phyloP scores from a whole-genome alignment of 2,888 invertebrate species.

The Trachelus tabidus region DNA sequence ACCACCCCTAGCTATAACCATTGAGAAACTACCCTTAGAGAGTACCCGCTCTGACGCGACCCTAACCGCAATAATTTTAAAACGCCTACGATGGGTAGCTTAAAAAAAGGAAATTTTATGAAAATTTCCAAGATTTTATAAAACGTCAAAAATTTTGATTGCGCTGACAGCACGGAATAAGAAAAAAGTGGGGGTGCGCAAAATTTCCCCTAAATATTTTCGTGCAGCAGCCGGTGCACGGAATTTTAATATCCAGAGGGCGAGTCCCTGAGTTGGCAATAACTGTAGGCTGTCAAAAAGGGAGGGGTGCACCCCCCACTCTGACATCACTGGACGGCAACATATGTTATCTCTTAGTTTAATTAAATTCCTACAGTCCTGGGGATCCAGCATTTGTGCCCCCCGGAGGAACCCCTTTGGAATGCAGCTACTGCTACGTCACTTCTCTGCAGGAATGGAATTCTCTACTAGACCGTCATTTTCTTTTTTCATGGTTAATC shows the following conservation, averaged over 20 bases:
- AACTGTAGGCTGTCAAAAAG: slow-evolving; percentile 48
- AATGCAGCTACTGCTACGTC: slow-evolving; percentile 32
- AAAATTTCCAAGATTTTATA: neutral
- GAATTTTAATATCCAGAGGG: slow-evolving; percentile 65
- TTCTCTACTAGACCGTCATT: neutral
- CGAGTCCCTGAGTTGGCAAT: slow-evolving; percentile 56
- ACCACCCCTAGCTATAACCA: neutral
- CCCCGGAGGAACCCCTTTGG: slow-evolving; percentile 41
- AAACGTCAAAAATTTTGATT: neutral
- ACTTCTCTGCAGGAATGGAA: neutral
- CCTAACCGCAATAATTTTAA: neutral
- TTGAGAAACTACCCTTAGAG: neutral
- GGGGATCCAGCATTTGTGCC: neutral
- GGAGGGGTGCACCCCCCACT: slow-evolving; percentile 38
- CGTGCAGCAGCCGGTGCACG: slow-evolving; percentile 55
- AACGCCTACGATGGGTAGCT: neutral
- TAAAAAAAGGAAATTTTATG: neutral
- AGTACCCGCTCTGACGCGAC: neutral
- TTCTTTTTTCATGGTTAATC: neutral
- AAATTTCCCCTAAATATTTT: slow-evolving; percentile 28
- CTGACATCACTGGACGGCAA: slow-evolving; percentile 50
- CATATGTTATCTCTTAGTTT: slow-evolving; percentile 70
- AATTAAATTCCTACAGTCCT: slow-evolving; percentile 72
- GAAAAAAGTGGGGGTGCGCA: neutral
- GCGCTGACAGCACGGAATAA: neutral